Conservation (phyloP, 2,113 vertebrate species). For the Dicentrarchus labrax region DNA sequence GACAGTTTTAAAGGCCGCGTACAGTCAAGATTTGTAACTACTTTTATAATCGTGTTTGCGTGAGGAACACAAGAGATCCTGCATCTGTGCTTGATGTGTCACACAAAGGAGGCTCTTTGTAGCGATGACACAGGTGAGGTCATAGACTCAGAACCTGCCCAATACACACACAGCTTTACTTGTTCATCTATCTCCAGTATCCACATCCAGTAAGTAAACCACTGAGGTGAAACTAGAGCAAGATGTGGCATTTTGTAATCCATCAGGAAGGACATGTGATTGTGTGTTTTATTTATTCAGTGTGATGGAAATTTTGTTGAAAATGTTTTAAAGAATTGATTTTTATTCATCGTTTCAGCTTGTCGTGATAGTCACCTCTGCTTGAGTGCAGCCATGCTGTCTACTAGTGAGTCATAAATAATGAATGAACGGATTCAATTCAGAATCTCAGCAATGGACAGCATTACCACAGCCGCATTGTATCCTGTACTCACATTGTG, state of each 20-base stretch:
- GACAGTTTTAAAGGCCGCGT: neutral
- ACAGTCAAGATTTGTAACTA: neutral
- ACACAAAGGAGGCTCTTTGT: constrained; percentile 53
- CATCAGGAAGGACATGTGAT: neutral
- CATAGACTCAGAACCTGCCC: constrained; percentile 33
- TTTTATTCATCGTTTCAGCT: neutral
- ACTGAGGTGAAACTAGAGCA: neutral
- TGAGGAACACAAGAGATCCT: neutral
- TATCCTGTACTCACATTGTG: neutral
- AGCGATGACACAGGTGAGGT: constrained; percentile 54
- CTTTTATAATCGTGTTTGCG: neutral
- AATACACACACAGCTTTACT: constrained; percentile 16
- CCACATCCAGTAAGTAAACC: constrained; percentile 7
- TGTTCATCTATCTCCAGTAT: constrained; percentile 14
- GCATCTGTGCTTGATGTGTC: constrained; percentile 15
- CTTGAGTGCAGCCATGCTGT: constrained; percentile 37
- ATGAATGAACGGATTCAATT: constrained; percentile 48
- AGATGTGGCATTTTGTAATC: constrained; percentile 1
- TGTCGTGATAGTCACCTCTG: neutral
- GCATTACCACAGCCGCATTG: neutral
- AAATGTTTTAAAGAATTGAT: neutral
- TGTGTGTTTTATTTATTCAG: neutral
- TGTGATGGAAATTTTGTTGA: neutral
- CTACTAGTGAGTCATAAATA: constrained; percentile 53
- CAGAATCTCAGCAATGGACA: constrained; percentile 47